Conservation (phyloP, 2,888 invertebrate species). For the Oithona nana region DNA sequence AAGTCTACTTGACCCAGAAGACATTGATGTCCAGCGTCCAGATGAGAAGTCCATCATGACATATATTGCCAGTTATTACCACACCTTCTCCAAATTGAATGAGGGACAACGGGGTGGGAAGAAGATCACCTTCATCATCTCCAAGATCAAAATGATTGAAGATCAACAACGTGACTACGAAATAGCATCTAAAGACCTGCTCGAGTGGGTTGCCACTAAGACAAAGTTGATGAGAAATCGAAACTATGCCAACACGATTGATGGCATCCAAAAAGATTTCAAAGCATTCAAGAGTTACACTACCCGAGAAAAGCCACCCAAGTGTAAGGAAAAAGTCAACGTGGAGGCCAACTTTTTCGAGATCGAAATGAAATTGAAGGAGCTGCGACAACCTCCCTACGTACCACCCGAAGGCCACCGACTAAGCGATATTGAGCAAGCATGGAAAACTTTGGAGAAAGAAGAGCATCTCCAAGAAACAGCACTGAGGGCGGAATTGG, state of each 20-base stretch:
- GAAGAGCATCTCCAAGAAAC: slow-evolving; percentile 87
- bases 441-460: slow-evolving; percentile 78
- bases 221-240: slow-evolving; percentile 60
- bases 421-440: slow-evolving; percentile 82
- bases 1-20: slow-evolving; percentile 78
- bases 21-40: slow-evolving; percentile 40
- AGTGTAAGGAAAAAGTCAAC: slow-evolving; percentile 92
- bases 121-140: slow-evolving; percentile 47
- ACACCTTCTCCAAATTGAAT: slow-evolving; percentile 97
- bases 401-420: slow-evolving; percentile 29
- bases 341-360: slow-evolving; percentile 89
- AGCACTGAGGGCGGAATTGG: slow-evolving; percentile 68
- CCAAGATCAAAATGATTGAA: slow-evolving; percentile 9
- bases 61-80: slow-evolving; percentile 96
- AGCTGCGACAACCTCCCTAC: slow-evolving; percentile 71
- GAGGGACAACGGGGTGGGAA: slow-evolving; percentile 93
- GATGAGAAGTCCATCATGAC: slow-evolving; percentile 98
- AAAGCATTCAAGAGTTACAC: slow-evolving; percentile 82
- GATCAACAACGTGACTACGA: slow-evolving; percentile 30
- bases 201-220: slow-evolving; percentile 83
- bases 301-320: slow-evolving; percentile 92
- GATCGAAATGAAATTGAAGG: slow-evolving; percentile 71
- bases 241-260: slow-evolving; percentile 78
- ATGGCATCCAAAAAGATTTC: slow-evolving; percentile 78
- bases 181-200: slow-evolving; percentile 54